These are phyloP conservation scores for Sebastiscus tertius DNA, from an alignment of 2,797 vertebrate species.

Conservation along the genomic window DNA sequence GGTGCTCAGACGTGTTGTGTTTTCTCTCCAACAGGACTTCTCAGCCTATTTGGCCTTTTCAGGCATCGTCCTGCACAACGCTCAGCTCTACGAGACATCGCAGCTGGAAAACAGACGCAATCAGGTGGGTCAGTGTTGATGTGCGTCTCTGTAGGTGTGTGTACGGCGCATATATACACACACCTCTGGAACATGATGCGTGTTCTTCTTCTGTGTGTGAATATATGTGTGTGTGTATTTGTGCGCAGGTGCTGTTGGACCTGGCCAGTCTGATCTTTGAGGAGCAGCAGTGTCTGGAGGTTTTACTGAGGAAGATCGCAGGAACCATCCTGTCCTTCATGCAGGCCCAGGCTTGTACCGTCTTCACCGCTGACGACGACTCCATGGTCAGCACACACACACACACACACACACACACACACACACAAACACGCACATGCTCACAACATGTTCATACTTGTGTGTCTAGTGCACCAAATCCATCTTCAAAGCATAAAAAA, in stretches of 20 bases:
- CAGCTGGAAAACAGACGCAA: constrained; percentile 95
- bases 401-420: neutral
- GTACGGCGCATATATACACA: neutral
- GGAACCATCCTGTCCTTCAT: constrained; percentile 97
- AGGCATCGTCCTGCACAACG: constrained; percentile 96
- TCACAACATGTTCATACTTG: neutral
- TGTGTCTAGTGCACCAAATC: neutral
- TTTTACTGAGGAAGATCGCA: constrained; percentile 94
- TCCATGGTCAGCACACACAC: constrained; percentile 70
- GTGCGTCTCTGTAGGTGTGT: neutral
- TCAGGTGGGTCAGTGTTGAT: constrained; percentile 75
- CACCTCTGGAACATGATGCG: neutral
- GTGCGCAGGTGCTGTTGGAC: constrained; percentile 91
- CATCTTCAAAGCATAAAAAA: neutral
- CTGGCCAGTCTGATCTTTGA: constrained; percentile 97
- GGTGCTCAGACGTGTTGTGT: neutral
- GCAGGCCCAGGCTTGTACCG: constrained; percentile 94
- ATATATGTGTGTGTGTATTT: neutral
- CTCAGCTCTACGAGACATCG: constrained; percentile 94
- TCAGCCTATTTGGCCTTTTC: constrained; percentile 94
- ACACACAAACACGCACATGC: neutral
- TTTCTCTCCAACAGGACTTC: constrained; percentile 86
- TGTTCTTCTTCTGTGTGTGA: neutral
- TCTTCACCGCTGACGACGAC: constrained; percentile 93
- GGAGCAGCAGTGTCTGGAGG: constrained; percentile 95